phyloP scores from a whole-genome alignment of 2,888 invertebrate genomes.

The Octodonta nipae region DNA sequence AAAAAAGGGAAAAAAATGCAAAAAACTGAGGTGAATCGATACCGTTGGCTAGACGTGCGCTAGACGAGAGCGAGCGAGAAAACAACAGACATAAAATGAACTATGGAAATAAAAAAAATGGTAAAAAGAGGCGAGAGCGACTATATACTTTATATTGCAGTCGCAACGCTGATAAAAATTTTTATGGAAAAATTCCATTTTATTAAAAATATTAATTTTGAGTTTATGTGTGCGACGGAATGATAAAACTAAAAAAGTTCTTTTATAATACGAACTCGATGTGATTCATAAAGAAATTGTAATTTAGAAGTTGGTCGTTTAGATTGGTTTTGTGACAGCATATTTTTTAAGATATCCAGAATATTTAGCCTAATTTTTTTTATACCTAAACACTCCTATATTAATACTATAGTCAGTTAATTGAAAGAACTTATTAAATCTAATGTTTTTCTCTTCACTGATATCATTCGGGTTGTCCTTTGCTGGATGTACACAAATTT shows the following conservation, averaged over 20 bases:
- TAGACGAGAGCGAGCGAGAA: slow-evolving; percentile 20
- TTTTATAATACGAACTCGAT: too few species aligned
- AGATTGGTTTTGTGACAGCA: too few species aligned
- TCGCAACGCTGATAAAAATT: slow-evolving; percentile 16
- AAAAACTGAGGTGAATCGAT: slow-evolving; percentile 20
- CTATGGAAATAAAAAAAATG: slow-evolving; percentile 9
- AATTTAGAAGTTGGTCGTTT: too few species aligned
- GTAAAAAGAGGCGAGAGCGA: neutral
- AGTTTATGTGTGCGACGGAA: slow-evolving; percentile 9
- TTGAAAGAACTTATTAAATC: too few species aligned
- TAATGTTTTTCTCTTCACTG: too few species aligned
- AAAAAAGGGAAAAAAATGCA: slow-evolving; percentile 13
- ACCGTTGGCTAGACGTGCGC: slow-evolving; percentile 23
- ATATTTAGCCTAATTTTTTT: too few species aligned
- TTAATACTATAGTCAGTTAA: too few species aligned
- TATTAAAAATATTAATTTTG: slow-evolving; percentile 21
- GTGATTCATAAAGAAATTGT: too few species aligned
- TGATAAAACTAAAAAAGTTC: slow-evolving; percentile 2
- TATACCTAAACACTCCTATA: too few species aligned
- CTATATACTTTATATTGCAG: slow-evolving; percentile 9
- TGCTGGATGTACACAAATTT: too few species aligned
- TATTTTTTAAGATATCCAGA: too few species aligned
- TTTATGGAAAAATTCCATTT: slow-evolving; percentile 19
- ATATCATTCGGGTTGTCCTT: too few species aligned
- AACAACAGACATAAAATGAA: slow-evolving; percentile 14